phyloP scores from a whole-genome alignment of 64 coral and sea anemone species.

The Platygyra sinensis region DNA sequence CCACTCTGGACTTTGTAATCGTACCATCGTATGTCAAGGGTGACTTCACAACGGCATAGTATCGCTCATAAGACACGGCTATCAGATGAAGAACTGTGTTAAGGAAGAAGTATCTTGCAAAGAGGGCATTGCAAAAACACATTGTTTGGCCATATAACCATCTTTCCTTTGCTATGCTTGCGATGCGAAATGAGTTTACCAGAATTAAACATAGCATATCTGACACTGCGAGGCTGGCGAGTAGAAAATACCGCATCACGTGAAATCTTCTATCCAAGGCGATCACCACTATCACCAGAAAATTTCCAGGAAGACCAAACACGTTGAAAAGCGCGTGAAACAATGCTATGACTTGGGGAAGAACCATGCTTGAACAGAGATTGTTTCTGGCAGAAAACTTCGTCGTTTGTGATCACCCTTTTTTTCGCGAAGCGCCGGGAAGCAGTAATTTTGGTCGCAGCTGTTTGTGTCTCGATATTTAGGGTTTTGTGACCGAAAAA shows the following conservation, averaged over 20 bases:
- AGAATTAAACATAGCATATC: not conserved
- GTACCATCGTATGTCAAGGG: not conserved
- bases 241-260: conserved; percentile 6
- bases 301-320: not conserved
- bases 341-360: not conserved
- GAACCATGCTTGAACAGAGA: not conserved
- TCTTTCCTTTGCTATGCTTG: not conserved
- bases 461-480: too few relatives aligned
- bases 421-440: too few relatives aligned
- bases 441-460: too few relatives aligned
- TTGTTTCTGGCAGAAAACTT: too few relatives aligned
- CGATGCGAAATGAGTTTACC: conserved; percentile 9
- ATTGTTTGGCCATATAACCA: conserved; percentile 14
- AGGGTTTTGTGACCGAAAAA: too few relatives aligned
- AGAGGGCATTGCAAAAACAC: not conserved
- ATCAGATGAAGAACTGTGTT: conserved; percentile 7
- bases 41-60: not conserved
- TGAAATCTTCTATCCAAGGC: not conserved
- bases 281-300: not conserved
- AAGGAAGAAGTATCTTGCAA: not conserved
- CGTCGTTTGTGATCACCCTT: too few relatives aligned
- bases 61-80: conserved; percentile 12
- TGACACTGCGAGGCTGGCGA: not conserved
- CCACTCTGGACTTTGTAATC: not conserved
- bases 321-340: conserved; percentile 6